These are phyloP conservation scores for Xestia c-nigrum DNA, from an alignment of 2,888 invertebrate species.

Conservation along the genomic window DNA sequence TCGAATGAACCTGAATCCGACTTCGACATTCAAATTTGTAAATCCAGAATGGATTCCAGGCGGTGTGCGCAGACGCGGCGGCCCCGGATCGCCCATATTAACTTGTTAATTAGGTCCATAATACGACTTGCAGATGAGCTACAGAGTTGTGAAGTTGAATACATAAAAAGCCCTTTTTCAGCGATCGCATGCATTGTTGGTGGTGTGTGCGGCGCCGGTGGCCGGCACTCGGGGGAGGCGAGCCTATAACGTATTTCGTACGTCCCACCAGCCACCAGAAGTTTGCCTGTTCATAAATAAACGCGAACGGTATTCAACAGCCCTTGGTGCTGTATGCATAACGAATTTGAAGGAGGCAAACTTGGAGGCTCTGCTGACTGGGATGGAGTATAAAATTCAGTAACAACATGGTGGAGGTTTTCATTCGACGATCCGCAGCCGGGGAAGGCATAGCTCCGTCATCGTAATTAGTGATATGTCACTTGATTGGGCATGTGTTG, in stretches of 20 bases:
- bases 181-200: conserved; percentile 89
- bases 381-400: conserved; percentile 91
- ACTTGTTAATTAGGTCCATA: conserved; percentile 97
- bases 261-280: conserved; percentile 90
- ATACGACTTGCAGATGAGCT: conserved; percentile 97
- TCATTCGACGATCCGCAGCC: conserved; percentile 90
- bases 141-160: conserved; percentile 92
- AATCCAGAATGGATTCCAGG: conserved; percentile 66
- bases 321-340: conserved; percentile 92
- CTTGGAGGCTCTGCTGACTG: conserved; percentile 90
- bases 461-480: conserved; percentile 78
- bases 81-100: conserved; percentile 95
- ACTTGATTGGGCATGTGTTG: conserved; percentile 72
- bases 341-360: conserved; percentile 91
- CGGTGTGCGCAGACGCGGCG: conserved; percentile 88
- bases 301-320: conserved; percentile 91
- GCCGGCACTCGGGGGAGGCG: conserved; percentile 79
- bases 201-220: conserved; percentile 77
- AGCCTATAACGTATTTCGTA: conserved; percentile 88
- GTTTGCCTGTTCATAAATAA: conserved; percentile 91
- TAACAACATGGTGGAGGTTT: conserved; percentile 90
- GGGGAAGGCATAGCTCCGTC: conserved; percentile 89
- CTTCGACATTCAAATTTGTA: conserved; percentile 68
- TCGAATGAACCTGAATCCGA: conserved; percentile 62
- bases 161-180: conserved; percentile 93